phyloP scores from a whole-genome alignment of 2,888 invertebrate species.

The Drosophila setosimentum region DNA sequence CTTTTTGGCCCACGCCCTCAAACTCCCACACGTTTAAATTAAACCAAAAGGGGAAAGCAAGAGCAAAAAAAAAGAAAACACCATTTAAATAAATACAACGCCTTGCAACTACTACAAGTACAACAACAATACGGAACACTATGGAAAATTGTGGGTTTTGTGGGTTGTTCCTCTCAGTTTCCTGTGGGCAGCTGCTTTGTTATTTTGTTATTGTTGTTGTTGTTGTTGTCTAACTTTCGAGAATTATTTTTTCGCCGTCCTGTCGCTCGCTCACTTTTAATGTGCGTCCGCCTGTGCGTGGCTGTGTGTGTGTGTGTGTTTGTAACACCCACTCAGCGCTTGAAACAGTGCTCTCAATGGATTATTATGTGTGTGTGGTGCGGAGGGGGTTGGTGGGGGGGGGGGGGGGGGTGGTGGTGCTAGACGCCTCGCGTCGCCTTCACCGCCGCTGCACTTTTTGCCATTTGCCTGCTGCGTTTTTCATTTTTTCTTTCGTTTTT shows the following conservation, averaged over 20 bases:
- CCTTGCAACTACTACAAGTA: not conserved
- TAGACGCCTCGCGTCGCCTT: slow-evolving; percentile 64
- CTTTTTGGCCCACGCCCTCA: slow-evolving; percentile 2
- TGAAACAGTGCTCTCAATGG: slow-evolving; percentile 17
- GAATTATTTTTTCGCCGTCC: slow-evolving; percentile 25
- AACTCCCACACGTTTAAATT: not conserved
- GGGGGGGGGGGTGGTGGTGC: slow-evolving; percentile 21
- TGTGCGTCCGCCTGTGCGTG: not conserved
- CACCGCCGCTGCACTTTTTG: slow-evolving; percentile 62
- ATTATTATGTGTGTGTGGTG: slow-evolving; percentile 3
- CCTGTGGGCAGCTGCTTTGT: slow-evolving; percentile 17
- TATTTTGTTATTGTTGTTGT: slow-evolving; percentile 38
- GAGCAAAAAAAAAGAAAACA: not conserved
- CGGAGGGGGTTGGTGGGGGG: slow-evolving; percentile 9
- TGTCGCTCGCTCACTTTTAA: slow-evolving; percentile 5
- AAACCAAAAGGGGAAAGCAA: not conserved
- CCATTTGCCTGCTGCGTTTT: slow-evolving; percentile 54
- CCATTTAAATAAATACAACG: not conserved
- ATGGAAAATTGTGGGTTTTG: not conserved
- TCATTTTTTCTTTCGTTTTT: slow-evolving; percentile 8
- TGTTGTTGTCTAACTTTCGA: slow-evolving; percentile 22
- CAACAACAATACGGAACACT: not conserved
- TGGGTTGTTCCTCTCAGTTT: not conserved
- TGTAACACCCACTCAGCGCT: slow-evolving; percentile 34
- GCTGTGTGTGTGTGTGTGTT: slow-evolving; percentile 3